Base-by-base conservation (phyloP, 2,797 vertebrate species). In the Brachymystax lenok region DNA sequence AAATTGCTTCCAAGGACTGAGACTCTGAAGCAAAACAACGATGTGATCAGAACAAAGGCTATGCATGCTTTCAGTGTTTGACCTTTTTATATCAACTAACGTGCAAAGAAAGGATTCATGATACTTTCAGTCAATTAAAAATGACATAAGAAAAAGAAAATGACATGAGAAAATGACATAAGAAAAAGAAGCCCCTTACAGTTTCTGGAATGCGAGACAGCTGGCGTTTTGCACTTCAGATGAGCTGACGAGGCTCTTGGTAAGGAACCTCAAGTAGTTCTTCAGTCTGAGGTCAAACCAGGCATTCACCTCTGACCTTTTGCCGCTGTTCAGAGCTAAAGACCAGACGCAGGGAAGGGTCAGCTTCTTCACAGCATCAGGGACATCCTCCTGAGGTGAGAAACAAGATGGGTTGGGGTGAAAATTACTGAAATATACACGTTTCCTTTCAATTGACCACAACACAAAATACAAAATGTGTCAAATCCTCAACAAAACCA, bases 301-400 rank as follows among this genome's bases (percentile, higher is more conserved):
- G 30, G 69, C 59, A 7, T 88, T 35, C 71, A 79, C 89, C 24
- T 92, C 87, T 12, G 75, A 68, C 68, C n/a, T 83, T 64, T 24
- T 80, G 5, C 75, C 78, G 79, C 85, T 89, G 51, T 71, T 86
- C 84, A 93, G 84, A 1, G 86, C 92, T 69, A 73, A 70, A 63
- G 83, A 71, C 92, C 92, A 94, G 21, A 93, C 76, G 68, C 92
- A 93, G 27, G 85, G 82, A 69, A 94, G 81, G 7, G 72, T 91
- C 69, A 46, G 54, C 59, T 8, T 81, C 82, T 80, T 91, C 71
- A 92, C 67, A 74, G 73, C 46, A 24, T 86, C 83, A n/a, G 90
- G 83, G 69, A 91, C 76, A 10, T 89, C 78, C 78, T 87, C 86
- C 93, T 93, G 74, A 59, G 28, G 10, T 6, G 28, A 73, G 56